Base-by-base conservation (phyloP, 2,888 invertebrate genomes). In the Tenthredo distinguenda region DNA sequence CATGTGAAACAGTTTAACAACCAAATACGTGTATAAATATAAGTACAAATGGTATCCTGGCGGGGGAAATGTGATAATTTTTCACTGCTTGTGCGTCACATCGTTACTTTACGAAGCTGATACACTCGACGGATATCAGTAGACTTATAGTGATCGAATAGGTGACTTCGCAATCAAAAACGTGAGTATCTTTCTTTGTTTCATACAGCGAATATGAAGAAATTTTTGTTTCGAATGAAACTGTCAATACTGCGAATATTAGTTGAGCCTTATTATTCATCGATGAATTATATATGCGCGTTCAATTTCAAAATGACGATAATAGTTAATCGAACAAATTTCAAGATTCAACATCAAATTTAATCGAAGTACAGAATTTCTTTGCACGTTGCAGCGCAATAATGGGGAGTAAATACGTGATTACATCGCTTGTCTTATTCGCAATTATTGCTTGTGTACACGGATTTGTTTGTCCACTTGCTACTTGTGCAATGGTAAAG, bases 1-100 rank as follows among this genome's bases (percentile, higher is more conserved):
- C 68, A 34, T 71, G 71, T 71, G 37, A 74, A 74, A 43, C 43
- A 43, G 21, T 15, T 21, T 3, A 18, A n/a, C 21, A 21, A 43
- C 21, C 21, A 74, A 74, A 21, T 43, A 26, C n/a, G 3, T 31
- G 47, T 47, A 34, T 10, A 21, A 47, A 47, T 21, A 40, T n/a
- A 40, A 3, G 40, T 74, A 43, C 9, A n/a, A 37, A 21, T 43
- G 7, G 26, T 34, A 77, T 77, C 55, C n/a, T 77, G 47, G 21
- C 34, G 77, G 77, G 31, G 50, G n/a, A 50, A 55, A 55, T 50
- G 77, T 34, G 77, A 55, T 55, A 77, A 50, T 77, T 77, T 34
- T 31, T 47, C n/a, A 50, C 1, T 50, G 77, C 77, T 43, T 18
- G 26, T 55, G 37, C 47, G 50, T 55, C 47, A 55, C 31, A 50